Conservation (phyloP, 2,797 vertebrate species). For the Coregonus ussuriensis region DNA sequence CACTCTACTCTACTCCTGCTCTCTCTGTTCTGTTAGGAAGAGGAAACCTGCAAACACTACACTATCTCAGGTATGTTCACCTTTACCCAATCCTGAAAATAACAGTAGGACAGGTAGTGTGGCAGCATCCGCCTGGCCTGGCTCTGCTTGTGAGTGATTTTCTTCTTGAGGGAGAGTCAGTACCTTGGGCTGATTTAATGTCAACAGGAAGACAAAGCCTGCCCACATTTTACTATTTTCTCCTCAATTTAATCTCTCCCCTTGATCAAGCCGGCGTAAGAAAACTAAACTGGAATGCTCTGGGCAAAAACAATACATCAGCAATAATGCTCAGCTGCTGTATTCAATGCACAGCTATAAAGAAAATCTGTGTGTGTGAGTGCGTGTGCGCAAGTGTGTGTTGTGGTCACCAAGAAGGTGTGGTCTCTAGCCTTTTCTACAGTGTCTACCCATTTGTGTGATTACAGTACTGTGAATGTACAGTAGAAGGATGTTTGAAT, state of each 20-base stretch:
- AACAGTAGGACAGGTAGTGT: constrained; percentile 36
- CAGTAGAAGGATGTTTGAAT: constrained; percentile 54
- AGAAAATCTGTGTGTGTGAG: constrained; percentile 51
- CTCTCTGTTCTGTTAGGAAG: constrained; percentile 7
- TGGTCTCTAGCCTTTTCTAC: constrained; percentile 25
- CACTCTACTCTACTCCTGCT: constrained; percentile 22
- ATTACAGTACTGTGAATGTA: constrained; percentile 28
- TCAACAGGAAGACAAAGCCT: constrained; percentile 71
- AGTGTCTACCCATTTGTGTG: constrained; percentile 13
- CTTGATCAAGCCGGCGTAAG: constrained; percentile 66
- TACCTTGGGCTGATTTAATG: constrained; percentile 78
- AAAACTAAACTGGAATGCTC: constrained; percentile 56
- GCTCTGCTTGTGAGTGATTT: constrained; percentile 69
- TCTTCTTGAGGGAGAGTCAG: constrained; percentile 63
- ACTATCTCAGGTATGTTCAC: constrained; percentile 25
- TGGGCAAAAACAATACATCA: constrained; percentile 64
- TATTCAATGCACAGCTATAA: constrained; percentile 52
- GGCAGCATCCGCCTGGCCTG: constrained; percentile 68
- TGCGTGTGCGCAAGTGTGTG: constrained; percentile 21
- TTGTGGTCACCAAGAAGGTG: constrained; percentile 22
- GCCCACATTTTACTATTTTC: constrained; percentile 47
- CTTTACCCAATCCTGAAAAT: constrained; percentile 53
- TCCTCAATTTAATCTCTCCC: constrained; percentile 51
- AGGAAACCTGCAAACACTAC: constrained; percentile 37
- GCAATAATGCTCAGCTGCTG: constrained; percentile 67